A percentile compares a stretch with the other conserved stretches of the same genome.
Evolutionary conservation across 2,888 invertebrate species (phyloP).

Genomic region (Penaeus monodon): DNA sequence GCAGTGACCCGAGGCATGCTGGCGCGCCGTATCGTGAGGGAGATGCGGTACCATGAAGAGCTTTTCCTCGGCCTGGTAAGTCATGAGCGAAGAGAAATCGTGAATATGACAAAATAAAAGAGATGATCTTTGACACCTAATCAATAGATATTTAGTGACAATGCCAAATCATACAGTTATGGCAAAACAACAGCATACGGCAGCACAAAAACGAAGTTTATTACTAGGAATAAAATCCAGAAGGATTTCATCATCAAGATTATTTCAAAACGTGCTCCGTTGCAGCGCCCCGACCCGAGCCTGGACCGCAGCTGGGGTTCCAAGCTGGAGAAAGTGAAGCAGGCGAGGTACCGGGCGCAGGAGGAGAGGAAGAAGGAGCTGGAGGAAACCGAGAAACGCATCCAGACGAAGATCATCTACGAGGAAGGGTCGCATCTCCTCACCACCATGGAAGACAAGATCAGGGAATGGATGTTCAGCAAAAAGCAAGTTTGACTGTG

Average conservation of each 20-base stretch:
- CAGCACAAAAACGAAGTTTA: no score
- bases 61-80: conserved; percentile 66
- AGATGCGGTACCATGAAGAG: conserved; percentile 66
- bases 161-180: no score
- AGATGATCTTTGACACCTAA: no score
- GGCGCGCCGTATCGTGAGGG: conserved; percentile 65
- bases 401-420: conserved; percentile 57
- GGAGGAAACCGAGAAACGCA: conserved; percentile 24
- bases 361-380: conserved; percentile 34
- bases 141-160: no score
- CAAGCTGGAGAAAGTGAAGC: conserved; percentile 42
- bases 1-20: conserved; percentile 66
- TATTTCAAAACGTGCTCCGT: no score
- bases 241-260: no score
- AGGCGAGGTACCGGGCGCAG: conserved; percentile 38
- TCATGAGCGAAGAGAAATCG: neutral
- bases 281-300: conserved; percentile 49
- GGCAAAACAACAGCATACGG: no score
- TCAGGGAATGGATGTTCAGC: conserved; percentile 64
- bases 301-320: conserved; percentile 45
- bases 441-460: conserved; percentile 56
- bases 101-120: no score
- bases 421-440: conserved; percentile 60
- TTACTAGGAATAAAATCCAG: no score
- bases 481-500: conserved; percentile 32